Conservation (phyloP, 2,888 invertebrate genomes). For the Ennomos fuscantarius region DNA sequence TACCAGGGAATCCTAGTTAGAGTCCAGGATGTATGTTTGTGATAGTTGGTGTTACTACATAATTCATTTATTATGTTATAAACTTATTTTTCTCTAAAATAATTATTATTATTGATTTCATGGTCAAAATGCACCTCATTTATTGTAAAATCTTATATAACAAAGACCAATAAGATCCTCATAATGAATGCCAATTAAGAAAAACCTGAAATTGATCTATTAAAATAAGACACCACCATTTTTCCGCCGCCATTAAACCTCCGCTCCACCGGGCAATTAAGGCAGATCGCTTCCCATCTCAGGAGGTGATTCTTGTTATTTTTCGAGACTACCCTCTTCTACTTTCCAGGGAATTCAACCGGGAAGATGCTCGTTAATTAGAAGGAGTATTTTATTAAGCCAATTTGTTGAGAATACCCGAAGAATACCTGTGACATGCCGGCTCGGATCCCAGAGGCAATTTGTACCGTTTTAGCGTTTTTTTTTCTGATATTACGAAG, state of each 20-base stretch:
- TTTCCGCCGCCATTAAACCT: conserved; percentile 31
- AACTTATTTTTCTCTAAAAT: neutral
- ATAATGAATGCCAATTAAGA: conserved; percentile 24
- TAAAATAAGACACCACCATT: conserved; percentile 35
- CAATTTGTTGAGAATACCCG: conserved; percentile 81
- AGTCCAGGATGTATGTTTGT: no score
- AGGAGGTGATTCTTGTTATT: conserved; percentile 79
- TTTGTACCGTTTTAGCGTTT: conserved; percentile 41
- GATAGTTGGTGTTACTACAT: no score
- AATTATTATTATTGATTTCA: conserved; percentile 3
- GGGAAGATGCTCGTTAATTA: conserved; percentile 69
- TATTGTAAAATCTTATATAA: conserved; percentile 2
- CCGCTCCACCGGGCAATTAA: conserved; percentile 58
- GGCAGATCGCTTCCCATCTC: conserved; percentile 73
- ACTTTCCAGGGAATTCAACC: conserved; percentile 38
- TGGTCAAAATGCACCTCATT: neutral
- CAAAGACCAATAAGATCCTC: neutral
- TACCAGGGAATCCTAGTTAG: no score
- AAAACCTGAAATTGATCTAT: conserved; percentile 23
- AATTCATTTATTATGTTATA: no score
- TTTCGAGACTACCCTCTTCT: conserved; percentile 49
- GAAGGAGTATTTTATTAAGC: conserved; percentile 79
- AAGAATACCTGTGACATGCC: conserved; percentile 66
- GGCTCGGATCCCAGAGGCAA: conserved; percentile 34
- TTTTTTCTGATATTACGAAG: conserved; percentile 44